Base-by-base conservation (phyloP, 2,797 vertebrate genomes). In the Lithobates sylvaticus region DNA sequence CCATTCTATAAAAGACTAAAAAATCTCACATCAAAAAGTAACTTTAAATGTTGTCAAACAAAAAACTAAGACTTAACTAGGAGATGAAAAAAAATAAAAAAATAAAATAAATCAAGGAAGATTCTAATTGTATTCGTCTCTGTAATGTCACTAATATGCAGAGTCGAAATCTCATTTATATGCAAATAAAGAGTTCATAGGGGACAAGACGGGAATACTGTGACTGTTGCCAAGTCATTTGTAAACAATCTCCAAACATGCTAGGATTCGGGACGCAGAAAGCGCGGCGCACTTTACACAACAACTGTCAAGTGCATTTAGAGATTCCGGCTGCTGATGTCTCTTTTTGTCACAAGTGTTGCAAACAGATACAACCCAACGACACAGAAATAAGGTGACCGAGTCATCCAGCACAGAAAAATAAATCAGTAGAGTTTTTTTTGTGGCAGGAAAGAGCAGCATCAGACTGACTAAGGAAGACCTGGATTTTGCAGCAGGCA, bases 141-240 rank as follows among this genome's bases (percentile, higher is more conserved):
- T 73, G 47, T 64, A 81, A 81, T 81, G 79, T 81, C 74, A 70
- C 75, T 77, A 78, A 78, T 77, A 50, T 78, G 74, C 76, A 78
- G 84, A 18, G 34, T 77, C 65, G 76, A 85, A 78, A 85, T 80
- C 76, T 78, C 76, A 85, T 85, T 85, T 85, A 79, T 78, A 85
- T 85, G 83, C 76, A 85, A 85, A 80, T 80, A 80, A 70, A 77
- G 83, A 78, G 83, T 65, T 39, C 69, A 47, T 81, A 78, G 32
- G 71, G 70, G 81, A 83, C 54, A 83, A 83, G 72, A 68, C 39
- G 32, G 61, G 71, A 68, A 68, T 42, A 76, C 34, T 68, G 27
- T 50, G 39, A 68, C n/a, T 69, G 81, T 67, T 58, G 72, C 82
- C 73, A 74, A 84, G 72, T 76, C 82, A 76, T 69, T 83, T 47